These are phyloP conservation scores for Metalampra italica DNA, from an alignment of 2,888 invertebrate species.

Conservation along the genomic window DNA sequence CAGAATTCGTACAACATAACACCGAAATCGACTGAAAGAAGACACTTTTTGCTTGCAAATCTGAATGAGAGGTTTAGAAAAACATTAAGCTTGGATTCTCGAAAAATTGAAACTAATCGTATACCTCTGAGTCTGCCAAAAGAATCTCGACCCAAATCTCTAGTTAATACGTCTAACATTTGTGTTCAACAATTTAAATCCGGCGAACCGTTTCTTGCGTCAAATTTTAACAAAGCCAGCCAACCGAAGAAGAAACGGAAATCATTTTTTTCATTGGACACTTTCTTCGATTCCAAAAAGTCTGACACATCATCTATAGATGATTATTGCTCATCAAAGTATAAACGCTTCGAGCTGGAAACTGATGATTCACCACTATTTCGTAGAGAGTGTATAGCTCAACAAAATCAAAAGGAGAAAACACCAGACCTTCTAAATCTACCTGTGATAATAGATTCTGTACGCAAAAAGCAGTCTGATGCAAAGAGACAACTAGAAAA, in stretches of 20 bases:
- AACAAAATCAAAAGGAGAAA: conserved; percentile 39
- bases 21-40: conserved; percentile 66
- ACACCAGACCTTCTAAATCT: conserved; percentile 70
- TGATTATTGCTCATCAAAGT: conserved; percentile 74
- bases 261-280: conserved; percentile 73
- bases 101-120: conserved; percentile 63
- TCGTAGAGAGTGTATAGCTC: conserved; percentile 45
- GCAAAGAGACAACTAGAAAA: conserved; percentile 69
- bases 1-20: conserved; percentile 66
- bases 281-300: conserved; percentile 70
- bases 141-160: conserved; percentile 64
- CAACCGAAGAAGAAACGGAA: conserved; percentile 72
- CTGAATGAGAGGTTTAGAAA: conserved; percentile 71
- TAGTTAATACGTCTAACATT: conserved; percentile 64
- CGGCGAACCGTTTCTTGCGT: conserved; percentile 44
- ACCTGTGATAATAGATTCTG: conserved; percentile 68
- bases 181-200: conserved; percentile 55
- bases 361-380: conserved; percentile 72
- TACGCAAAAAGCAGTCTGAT: conserved; percentile 66
- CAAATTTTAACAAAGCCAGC: conserved; percentile 59
- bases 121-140: conserved; percentile 53
- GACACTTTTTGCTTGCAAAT: conserved; percentile 63
- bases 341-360: conserved; percentile 72
- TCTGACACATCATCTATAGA: conserved; percentile 72
- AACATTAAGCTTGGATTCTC: conserved; percentile 70